A percentile compares a stretch with the other conserved stretches of the same genome.
Evolutionary conservation across 1,140 invertebrate genomes (phyloP).

Genomic region (Drosophila kohkoa): DNA sequence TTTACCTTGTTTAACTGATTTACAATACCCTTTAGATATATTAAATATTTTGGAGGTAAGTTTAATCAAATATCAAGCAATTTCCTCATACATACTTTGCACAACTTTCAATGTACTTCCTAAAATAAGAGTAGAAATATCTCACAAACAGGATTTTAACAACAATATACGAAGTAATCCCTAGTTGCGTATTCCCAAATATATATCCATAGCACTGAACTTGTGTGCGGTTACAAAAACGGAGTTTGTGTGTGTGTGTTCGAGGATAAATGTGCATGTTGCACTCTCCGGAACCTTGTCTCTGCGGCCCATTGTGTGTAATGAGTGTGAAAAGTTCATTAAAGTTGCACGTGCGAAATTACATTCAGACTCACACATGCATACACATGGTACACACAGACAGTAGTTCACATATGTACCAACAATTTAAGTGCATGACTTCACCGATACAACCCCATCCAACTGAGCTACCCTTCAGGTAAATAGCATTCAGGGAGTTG

Average conservation of each 20-base stretch:
- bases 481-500: slow-evolving; percentile 6
- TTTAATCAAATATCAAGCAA: too few relatives aligned
- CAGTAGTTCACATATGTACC: background rate
- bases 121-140: too few relatives aligned
- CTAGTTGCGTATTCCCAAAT: background rate
- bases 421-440: slow-evolving; percentile 67
- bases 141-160: too few relatives aligned
- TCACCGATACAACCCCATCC: slow-evolving; percentile 33
- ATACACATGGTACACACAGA: slow-evolving; percentile 2
- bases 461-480: background rate
- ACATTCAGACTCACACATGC: slow-evolving; percentile 1
- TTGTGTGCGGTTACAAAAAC: slow-evolving; percentile 43
- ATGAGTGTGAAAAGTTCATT: slow-evolving; percentile 80
- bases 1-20: background rate
- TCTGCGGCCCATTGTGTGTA: slow-evolving; percentile 56
- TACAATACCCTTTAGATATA: background rate
- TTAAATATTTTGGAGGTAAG: background rate
- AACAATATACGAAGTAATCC: background rate
- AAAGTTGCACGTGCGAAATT: slow-evolving; percentile 79
- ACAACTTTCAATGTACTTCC: too few relatives aligned
- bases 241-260: slow-evolving; percentile 6
- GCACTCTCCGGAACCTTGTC: slow-evolving; percentile 10
- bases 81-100: too few relatives aligned
- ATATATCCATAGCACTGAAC: background rate
- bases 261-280: background rate